Percentiles rank a stretch among this genome's conserved stretches.
phyloP scores from a whole-genome alignment of 37 sponge, comb jelly and placozoan species.

The Ephydatia muelleri region DNA sequence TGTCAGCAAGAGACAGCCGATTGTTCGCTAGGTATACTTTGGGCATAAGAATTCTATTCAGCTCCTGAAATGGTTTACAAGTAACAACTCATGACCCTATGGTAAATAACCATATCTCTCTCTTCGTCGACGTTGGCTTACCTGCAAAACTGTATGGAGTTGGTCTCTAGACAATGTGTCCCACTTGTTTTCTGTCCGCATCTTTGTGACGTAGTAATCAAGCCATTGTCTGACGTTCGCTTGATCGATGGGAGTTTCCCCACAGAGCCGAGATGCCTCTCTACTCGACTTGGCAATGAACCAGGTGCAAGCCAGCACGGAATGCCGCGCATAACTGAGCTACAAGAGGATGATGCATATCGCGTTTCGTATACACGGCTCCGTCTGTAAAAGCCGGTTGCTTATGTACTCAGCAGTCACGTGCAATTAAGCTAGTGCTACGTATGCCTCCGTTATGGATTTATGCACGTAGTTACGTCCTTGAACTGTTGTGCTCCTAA shows the following conservation, averaged over 20 bases:
- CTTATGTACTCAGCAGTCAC: too few species aligned
- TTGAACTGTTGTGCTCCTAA: too few species aligned
- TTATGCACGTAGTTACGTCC: too few species aligned
- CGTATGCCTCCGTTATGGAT: too few species aligned
- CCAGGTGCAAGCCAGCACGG: constrained; percentile 42
- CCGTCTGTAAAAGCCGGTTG: too few species aligned
- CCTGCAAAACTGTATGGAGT: constrained; percentile 32
- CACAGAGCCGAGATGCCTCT: constrained; percentile 22
- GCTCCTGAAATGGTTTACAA: constrained; percentile 32
- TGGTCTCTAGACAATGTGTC: constrained; percentile 42
- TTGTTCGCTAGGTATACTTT: constrained; percentile 27
- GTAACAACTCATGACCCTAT: constrained; percentile 47
- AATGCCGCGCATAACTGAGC: constrained; percentile 44
- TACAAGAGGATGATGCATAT: background rate
- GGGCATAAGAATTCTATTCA: constrained; percentile 11
- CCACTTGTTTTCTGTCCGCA: constrained; percentile 39
- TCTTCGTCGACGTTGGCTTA: constrained; percentile 23
- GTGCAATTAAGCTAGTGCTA: too few species aligned
- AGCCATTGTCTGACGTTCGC: constrained; percentile 48
- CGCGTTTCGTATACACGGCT: background rate
- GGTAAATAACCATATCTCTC: constrained; percentile 23
- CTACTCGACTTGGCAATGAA: constrained; percentile 9
- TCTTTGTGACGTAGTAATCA: constrained; percentile 35
- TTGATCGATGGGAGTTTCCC: constrained; percentile 33
- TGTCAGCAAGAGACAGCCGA: constrained; percentile 39